A percentile compares a stretch with the other conserved stretches of the same genome.
phyloP scores from a whole-genome alignment of 2,888 invertebrate genomes.

The Limenitis camilla region DNA sequence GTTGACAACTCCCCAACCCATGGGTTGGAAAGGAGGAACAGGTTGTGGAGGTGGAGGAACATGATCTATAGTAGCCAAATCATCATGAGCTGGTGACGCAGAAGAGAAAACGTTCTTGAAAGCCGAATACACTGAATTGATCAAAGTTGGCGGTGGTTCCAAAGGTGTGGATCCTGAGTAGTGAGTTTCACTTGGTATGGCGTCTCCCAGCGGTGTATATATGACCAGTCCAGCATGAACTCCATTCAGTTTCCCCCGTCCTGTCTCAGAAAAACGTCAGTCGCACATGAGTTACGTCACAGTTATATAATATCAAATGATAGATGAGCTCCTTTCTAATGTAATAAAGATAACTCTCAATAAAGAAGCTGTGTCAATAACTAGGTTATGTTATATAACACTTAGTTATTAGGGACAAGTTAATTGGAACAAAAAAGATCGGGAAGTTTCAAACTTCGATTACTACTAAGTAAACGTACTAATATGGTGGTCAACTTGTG shows the following conservation, averaged over 20 bases:
- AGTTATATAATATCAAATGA: constrained; percentile 36
- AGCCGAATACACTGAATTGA: constrained; percentile 58
- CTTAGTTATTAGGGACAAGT: too few species aligned
- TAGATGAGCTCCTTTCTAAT: constrained; percentile 16
- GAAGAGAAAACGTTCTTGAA: constrained; percentile 53
- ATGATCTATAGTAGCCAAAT: constrained; percentile 32
- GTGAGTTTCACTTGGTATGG: constrained; percentile 40
- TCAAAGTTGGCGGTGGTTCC: constrained; percentile 57
- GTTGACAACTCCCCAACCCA: constrained; percentile 58
- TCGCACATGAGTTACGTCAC: constrained; percentile 27
- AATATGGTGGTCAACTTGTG: not conserved
- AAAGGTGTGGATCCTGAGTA: constrained; percentile 51
- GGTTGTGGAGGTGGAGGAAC: constrained; percentile 54
- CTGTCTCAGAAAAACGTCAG: constrained; percentile 63
- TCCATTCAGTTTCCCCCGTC: constrained; percentile 63
- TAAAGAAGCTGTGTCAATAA: not conserved
- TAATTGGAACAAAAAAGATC: too few species aligned
- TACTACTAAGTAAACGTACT: not conserved
- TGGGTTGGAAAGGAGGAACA: constrained; percentile 48
- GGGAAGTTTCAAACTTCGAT: not conserved
- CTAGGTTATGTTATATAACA: too few species aligned
- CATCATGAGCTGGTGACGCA: constrained; percentile 29
- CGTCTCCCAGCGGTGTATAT: constrained; percentile 58
- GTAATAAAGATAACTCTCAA: constrained; percentile 4
- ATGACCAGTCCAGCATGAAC: constrained; percentile 64